Conservation (phyloP, 1,140 invertebrate genomes). For the Stegodyphus mimosarum region DNA sequence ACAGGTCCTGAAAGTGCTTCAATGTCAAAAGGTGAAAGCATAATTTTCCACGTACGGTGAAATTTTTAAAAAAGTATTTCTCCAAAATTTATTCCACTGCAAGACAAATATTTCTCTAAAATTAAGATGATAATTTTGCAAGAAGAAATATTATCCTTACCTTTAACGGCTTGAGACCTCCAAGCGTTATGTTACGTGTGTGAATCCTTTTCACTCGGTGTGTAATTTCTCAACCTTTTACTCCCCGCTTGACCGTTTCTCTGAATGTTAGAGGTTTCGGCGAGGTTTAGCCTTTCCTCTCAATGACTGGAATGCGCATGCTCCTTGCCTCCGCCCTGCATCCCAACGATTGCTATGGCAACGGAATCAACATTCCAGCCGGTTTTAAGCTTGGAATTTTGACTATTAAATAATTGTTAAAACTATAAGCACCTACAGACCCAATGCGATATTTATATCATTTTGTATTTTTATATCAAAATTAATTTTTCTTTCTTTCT, state of each 20-base stretch:
- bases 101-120: too few species aligned
- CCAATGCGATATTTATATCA: too few species aligned
- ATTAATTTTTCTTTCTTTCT: too few species aligned
- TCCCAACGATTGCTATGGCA: not conserved
- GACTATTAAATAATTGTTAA: too few species aligned
- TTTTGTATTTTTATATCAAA: too few species aligned
- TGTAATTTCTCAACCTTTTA: not conserved
- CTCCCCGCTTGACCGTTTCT: not conserved
- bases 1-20: not conserved
- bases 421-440: too few species aligned
- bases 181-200: not conserved
- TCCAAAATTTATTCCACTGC: not conserved
- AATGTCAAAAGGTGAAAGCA: constrained; percentile 10
- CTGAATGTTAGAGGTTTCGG: constrained; percentile 5
- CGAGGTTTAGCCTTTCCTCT: not conserved
- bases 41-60: not conserved
- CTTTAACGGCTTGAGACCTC: not conserved
- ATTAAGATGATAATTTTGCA: too few species aligned
- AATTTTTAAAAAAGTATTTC: not conserved
- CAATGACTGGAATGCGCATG: not conserved
- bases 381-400: not conserved
- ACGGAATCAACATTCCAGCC: constrained; percentile 10
- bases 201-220: not conserved
- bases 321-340: not conserved
- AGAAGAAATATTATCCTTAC: not conserved